Evolutionary conservation across 2,888 invertebrate genomes (phyloP).

Genomic region (Lycia hirtaria): DNA sequence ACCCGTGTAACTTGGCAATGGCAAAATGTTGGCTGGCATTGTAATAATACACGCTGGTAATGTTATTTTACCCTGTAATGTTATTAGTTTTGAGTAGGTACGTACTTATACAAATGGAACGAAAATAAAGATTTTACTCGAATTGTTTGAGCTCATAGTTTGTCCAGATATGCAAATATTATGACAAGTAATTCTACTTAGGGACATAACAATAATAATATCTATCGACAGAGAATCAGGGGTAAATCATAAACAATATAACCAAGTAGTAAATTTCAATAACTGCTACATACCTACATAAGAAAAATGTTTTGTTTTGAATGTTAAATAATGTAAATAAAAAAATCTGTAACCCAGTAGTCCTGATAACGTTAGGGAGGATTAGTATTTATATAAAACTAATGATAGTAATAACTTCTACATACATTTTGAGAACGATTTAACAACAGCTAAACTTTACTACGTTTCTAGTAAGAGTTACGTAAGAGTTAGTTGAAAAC

Average conservation of each 20-base stretch:
- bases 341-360: too few species aligned
- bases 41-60: background rate
- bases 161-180: too few species aligned
- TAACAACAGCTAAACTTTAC: constrained; percentile 30
- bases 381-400: too few species aligned
- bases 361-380: too few species aligned
- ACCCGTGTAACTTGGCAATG: constrained; percentile 25
- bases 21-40: constrained; percentile 10
- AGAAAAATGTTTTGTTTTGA: too few species aligned
- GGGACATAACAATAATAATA: background rate
- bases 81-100: background rate
- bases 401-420: too few species aligned
- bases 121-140: background rate
- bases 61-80: background rate
- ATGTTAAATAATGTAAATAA: too few species aligned
- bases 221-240: background rate
- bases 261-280: background rate
- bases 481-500: constrained; percentile 46
- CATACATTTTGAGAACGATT: constrained; percentile 21
- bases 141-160: background rate
- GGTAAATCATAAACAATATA: too few species aligned
- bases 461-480: constrained; percentile 39
- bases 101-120: background rate
- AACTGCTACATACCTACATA: too few species aligned
- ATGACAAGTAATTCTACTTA: background rate